Evolutionary conservation across 2,113 vertebrate genomes (phyloP), one percentile per base, ranked within the genome.

Genomic region (Cygnus atratus): DNA sequence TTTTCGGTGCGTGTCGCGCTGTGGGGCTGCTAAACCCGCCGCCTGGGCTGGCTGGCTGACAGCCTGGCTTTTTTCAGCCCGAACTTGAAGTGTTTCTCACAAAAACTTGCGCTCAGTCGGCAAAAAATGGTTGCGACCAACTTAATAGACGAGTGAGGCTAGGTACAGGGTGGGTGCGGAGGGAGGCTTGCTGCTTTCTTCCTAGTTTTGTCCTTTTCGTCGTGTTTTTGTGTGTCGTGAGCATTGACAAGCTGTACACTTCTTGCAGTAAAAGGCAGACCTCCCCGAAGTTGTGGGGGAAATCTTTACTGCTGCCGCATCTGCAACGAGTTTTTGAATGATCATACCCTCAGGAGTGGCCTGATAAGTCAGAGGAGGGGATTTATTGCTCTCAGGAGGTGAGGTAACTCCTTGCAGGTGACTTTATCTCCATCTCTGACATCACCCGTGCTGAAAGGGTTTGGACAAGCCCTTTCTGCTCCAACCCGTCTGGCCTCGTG

Each of bases 201-300:
- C 11, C 6, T 54, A 0, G 17, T 70, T 54, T 24, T 70, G 9
- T 26, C 15, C 4, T 52, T 84, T 74, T 57, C 1, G 0, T 17
- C 14, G 0, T 24, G 1, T 3, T 93, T 3, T 43, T 13, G 25
- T 4, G 52, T 2, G 7, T 31, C 6, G 13, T 12, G n/a, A 58
- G 39, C 18, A 33, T 3, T 39, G 24, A 21, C 0, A 1, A 26
- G 22, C 9, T 4, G 0, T 2, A 2, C 8, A 7, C 48, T 61
- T 58, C 58, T 46, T 81, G 52, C 13, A 14, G 37, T 9, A 29
- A 10, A 44, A 39, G 7, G n/a, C 8, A 41, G 21, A 14, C 3
- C 8, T 4, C 9, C 13, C 43, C 21, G 22, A 46, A 52, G 29
- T 1, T n/a, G 26, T 25, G 75, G 20, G 28, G 29, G 37, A 28